A percentile compares a stretch with the other conserved stretches of the same genome.
Conservation (phyloP, 2,113 vertebrate genomes). For the Arenaria interpres region DNA sequence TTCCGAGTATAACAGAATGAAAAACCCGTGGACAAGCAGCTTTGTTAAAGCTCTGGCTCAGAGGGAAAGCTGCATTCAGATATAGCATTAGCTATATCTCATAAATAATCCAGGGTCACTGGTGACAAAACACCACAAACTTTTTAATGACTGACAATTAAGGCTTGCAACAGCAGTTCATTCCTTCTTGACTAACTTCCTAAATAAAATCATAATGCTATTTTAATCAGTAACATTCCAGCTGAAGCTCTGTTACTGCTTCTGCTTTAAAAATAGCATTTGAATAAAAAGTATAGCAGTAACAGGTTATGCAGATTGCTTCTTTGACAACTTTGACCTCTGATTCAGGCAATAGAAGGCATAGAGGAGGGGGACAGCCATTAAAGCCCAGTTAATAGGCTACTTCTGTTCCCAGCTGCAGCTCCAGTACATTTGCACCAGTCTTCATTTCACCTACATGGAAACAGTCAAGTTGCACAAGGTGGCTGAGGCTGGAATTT, state of each 20-base stretch:
- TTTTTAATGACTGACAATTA: slow-evolving; percentile 13
- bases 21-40: not conserved
- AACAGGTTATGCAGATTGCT: not conserved
- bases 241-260: not conserved
- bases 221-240: slow-evolving; percentile 18
- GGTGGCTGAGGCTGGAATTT: not conserved
- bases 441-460: not conserved
- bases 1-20: not conserved
- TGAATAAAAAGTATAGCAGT: not conserved
- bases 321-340: not conserved
- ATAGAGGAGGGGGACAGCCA: fast-evolving
- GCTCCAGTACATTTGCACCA: not conserved
- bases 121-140: not conserved
- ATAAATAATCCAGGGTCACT: not conserved
- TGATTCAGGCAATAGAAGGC: not conserved
- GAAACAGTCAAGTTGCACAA: not conserved
- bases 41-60: not conserved
- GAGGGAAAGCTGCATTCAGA: not conserved
- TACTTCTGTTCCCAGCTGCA: not conserved
- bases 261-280: slow-evolving; percentile 12
- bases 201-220: slow-evolving; percentile 8
- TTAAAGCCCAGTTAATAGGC: not conserved
- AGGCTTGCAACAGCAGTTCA: not conserved
- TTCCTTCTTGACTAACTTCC: not conserved
- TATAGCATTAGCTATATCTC: not conserved